phyloP scores from a whole-genome alignment of 2,797 vertebrate genomes.

The Cirrhinus molitorella region DNA sequence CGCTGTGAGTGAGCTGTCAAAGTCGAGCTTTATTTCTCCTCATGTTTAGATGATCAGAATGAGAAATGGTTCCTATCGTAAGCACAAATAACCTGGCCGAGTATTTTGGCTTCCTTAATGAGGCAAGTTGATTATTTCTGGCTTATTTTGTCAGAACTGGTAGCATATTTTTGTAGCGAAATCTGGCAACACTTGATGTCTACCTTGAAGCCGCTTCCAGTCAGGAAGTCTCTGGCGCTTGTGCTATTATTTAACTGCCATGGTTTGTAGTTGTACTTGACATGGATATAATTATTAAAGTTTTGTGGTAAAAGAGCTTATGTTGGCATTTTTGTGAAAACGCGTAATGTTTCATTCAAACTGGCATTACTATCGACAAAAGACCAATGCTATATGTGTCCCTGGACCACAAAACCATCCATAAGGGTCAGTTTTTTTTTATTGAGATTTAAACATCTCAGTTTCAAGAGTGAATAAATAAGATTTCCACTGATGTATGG shows the following conservation, averaged over 20 bases:
- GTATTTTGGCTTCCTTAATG: not conserved
- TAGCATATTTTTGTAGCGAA: not conserved
- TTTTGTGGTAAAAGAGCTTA: not conserved
- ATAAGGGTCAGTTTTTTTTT: too few species aligned
- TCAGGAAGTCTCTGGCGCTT: conserved; percentile 4
- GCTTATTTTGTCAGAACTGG: not conserved
- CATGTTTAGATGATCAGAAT: not conserved
- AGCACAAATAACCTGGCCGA: not conserved
- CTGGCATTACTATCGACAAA: not conserved
- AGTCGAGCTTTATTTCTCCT: not conserved
- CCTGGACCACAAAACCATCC: too few species aligned
- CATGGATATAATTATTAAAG: not conserved
- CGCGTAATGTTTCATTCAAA: not conserved
- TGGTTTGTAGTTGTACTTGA: not conserved
- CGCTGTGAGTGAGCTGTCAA: conserved; percentile 12
- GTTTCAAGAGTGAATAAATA: too few species aligned
- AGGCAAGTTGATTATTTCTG: not conserved
- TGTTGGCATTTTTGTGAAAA: not conserved
- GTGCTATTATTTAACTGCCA: not conserved
- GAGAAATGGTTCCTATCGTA: not conserved
- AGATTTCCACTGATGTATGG: too few species aligned
- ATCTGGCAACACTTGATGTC: conserved; percentile 12
- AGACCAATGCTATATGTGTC: not conserved
- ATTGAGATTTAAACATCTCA: too few species aligned
- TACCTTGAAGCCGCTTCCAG: not conserved